Evolutionary conservation across 2,888 invertebrate genomes (phyloP), one percentile per base, ranked within the genome.

Genomic region (Bellardia pandia): DNA sequence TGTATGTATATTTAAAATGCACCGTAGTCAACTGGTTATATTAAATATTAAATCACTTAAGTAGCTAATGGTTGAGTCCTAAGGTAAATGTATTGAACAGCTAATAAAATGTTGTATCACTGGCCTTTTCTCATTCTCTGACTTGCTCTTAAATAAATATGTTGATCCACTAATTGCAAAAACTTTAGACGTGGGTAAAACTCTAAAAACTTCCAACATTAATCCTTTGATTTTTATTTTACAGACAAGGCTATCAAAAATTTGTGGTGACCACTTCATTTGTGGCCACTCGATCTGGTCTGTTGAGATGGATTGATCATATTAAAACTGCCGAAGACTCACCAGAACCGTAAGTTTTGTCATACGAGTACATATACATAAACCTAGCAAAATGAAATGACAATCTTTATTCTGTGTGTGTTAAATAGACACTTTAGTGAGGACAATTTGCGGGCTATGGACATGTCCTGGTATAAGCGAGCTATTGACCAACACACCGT

Each of bases 401-500:
- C 13, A 42, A 23, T 42, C 9, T 8, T 37, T 37, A 5, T 33
- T 4, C 33, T 33, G 3, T 37, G 68, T 58, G 9, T 51, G 1
- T 30, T 71, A 7, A 58, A 37, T 94, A 98, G 98, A 37, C 96
- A 96, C 92, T 98, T 98, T 91, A 97, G 97, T 90, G 97, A 97
- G 90, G 95, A 95, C 85, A 96, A 98, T 92, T 95, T 96, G 0
- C 94, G 96, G 88, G 97, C 98, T 0, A 97, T 97, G 94, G 98
- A 98, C 91, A 96, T 97, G 85, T 95, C 97, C 51, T 98, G 98
- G 98, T 98, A 98, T 92, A 96, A 96, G 90, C 95, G 98, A 76
- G 98, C 98, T 0, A 97, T 98, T 1, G 98, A 98, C 92, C 98
- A 98, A 90, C 97, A 98, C 92, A 94, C 96, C 0, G 95, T 97